Conservation (phyloP, 2,797 vertebrate genomes). For the Thamnophis elegans region DNA sequence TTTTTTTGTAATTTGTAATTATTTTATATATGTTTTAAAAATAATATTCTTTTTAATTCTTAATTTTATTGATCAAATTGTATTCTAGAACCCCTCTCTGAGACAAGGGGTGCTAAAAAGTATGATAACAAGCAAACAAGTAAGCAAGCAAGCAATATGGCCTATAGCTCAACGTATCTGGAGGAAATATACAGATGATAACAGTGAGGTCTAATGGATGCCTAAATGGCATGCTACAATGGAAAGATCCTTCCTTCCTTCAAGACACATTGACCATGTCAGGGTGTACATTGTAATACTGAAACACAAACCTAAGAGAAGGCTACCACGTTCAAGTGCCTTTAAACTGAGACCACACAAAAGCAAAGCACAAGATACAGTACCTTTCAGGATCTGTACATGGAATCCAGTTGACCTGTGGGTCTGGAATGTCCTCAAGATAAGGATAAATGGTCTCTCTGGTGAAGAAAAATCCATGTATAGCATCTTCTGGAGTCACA, state of each 20-base stretch:
- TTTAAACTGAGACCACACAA: background rate
- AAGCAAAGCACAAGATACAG: background rate
- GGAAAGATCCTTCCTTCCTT: background rate
- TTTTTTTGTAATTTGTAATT: background rate
- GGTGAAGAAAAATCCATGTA: constrained; percentile 61
- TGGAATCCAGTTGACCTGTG: constrained; percentile 54
- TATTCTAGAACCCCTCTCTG: too few species aligned
- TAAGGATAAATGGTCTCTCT: constrained; percentile 58
- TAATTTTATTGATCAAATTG: too few species aligned
- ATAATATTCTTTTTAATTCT: too few species aligned
- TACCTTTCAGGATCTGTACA: constrained; percentile 61
- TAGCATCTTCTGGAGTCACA: constrained; percentile 64
- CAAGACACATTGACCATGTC: background rate
- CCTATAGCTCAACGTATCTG: background rate
- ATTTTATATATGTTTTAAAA: too few species aligned
- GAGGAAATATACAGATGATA: background rate
- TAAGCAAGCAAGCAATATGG: too few species aligned
- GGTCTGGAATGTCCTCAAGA: constrained; percentile 62
- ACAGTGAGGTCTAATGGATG: background rate
- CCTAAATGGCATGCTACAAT: background rate
- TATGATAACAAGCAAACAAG: too few species aligned
- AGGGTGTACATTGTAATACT: background rate
- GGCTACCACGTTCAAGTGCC: background rate
- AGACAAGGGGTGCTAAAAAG: too few species aligned
- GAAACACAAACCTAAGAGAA: background rate